phyloP scores from a whole-genome alignment of 2,888 invertebrate species.

The Cerceris ruficornis region DNA sequence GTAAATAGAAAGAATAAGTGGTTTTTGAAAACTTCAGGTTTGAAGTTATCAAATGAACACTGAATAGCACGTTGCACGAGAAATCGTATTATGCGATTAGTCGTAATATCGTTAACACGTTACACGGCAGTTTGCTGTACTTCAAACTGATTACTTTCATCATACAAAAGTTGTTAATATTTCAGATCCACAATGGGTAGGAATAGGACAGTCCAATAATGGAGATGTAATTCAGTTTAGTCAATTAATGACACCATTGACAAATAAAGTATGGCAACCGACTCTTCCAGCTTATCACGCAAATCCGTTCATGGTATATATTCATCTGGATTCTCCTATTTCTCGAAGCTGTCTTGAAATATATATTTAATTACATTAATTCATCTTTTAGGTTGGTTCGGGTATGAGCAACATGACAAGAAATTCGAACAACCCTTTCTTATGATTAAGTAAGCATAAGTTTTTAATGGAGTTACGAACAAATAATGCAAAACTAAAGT shows the following conservation, averaged over 20 bases:
- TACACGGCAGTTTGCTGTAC: not conserved
- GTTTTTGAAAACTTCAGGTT: too few species aligned
- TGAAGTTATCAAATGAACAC: too few species aligned
- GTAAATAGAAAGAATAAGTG: too few species aligned
- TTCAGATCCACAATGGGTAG: conserved; percentile 77
- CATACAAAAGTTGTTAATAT: conserved; percentile 24
- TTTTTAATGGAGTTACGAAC: conserved; percentile 73
- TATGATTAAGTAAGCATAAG: conserved; percentile 81
- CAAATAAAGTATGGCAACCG: conserved; percentile 80
- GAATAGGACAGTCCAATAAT: conserved; percentile 74
- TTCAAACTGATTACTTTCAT: not conserved
- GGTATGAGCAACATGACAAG: conserved; percentile 77
- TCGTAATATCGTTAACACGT: too few species aligned
- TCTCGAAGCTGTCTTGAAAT: conserved; percentile 3
- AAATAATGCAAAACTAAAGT: conserved; percentile 74
- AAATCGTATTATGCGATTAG: too few species aligned
- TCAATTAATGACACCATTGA: conserved; percentile 77
- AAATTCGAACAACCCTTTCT: conserved; percentile 85
- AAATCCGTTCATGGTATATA: conserved; percentile 81
- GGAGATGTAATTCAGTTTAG: conserved; percentile 79
- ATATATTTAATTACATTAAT: not conserved
- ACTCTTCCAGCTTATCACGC: conserved; percentile 78
- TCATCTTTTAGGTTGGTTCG: conserved; percentile 75
- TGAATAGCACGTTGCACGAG: too few species aligned
- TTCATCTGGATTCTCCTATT: conserved; percentile 2